Evolutionary conservation across 2,797 vertebrate genomes (phyloP), one percentile per base, ranked within the genome.

Genomic region (Spinibarbus caldwelli): DNA sequence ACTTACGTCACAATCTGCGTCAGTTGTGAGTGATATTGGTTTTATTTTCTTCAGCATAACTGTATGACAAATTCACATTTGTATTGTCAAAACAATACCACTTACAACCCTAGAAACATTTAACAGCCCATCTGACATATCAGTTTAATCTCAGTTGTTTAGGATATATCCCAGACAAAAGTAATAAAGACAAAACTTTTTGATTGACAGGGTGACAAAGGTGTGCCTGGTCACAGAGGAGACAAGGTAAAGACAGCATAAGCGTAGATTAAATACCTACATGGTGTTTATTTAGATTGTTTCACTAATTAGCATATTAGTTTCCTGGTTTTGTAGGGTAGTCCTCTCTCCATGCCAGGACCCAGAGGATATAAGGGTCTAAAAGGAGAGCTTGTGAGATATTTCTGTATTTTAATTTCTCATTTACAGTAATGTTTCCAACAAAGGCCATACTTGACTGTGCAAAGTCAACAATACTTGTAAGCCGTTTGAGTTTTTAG

Each of bases 281-380:
- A 57, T 76, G 14, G 71, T 38, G 23, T 47, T 52, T 19, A 83
- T 83, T 76, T 54, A 7, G 10, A 59, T 41, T 19, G 4, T 23
- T 57, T 59, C 12, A 59, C 67, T 19, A 45, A 9, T 2, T 52
- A 21, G 6, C 52, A 23, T 38, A 68, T 29, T 23, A 29, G 8
- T 64, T 75, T 49, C 21, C 64, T 71, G 38, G 85, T 67, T 83
- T 78, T 82, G 9, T 78, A 98, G 97, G 97, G 97, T 0, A 97
- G 95, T 7, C 87, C 92, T 6, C 89, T 94, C 76, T 95, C 95
- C 11, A 86, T 93, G 88, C 95, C 94, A 64, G 97, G 97, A 64
- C 95, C 96, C 10, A 96, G 95, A 45, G 97, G 97, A 45, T 96
- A 95, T 80, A 98, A 97, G 89, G 97, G 97, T 38, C 89, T 86